Evolutionary conservation across 92 coral and sea anemone genomes (phyloP).

Genomic region (Plumapathes pennacea): DNA sequence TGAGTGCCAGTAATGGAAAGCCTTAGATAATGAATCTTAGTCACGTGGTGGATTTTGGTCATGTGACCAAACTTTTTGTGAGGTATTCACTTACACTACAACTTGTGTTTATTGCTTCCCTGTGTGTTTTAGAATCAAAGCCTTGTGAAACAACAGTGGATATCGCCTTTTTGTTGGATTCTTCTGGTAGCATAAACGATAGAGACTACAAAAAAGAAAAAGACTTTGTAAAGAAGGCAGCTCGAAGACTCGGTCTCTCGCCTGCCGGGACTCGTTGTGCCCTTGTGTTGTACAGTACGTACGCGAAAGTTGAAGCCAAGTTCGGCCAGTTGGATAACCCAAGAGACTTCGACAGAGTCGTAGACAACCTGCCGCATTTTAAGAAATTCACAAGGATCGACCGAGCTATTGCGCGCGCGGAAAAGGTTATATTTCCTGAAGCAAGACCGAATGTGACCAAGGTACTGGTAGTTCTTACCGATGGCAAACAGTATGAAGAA

Average conservation of each 20-base stretch:
- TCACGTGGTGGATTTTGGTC: too few relatives aligned
- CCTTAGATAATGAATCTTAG: too few relatives aligned
- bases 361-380: constrained; percentile 44
- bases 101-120: too few relatives aligned
- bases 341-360: constrained; percentile 35
- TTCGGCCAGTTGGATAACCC: constrained; percentile 46
- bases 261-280: constrained; percentile 49
- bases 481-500: constrained; percentile 73
- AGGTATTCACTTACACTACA: too few relatives aligned
- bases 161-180: constrained; percentile 67
- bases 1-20: too few relatives aligned
- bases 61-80: too few relatives aligned
- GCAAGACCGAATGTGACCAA: constrained; percentile 60
- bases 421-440: constrained; percentile 46
- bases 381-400: constrained; percentile 67
- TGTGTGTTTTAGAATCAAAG: too few relatives aligned
- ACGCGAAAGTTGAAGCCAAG: constrained; percentile 40
- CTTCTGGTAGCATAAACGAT: constrained; percentile 68
- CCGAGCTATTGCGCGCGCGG: constrained; percentile 54
- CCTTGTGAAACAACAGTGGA: too few relatives aligned
- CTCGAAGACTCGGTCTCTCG: constrained; percentile 43
- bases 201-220: constrained; percentile 46
- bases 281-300: constrained; percentile 56
- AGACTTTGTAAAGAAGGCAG: constrained; percentile 52
- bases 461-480: constrained; percentile 69